These are phyloP conservation scores for Aurelia sp. DNA, from an alignment of 30 jellyfish, hydroid and myxozoan species.

Conservation along the genomic window DNA sequence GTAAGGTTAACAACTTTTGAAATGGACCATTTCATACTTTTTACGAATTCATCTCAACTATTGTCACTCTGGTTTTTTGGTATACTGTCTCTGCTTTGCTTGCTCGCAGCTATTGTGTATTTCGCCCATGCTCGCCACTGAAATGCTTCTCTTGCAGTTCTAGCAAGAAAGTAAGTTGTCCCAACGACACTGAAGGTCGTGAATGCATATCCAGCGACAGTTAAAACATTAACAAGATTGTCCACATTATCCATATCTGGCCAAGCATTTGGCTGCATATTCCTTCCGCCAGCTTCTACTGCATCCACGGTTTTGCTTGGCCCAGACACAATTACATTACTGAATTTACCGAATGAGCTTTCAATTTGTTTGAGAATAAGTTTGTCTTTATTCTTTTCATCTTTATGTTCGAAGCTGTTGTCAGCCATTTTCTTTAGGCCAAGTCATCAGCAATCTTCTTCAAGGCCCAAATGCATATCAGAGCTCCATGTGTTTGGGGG, in stretches of 20 bases:
- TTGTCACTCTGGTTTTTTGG: no score
- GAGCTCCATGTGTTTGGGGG: no score
- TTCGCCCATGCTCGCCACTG: constrained; percentile 68
- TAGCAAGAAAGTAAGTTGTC: constrained; percentile 47
- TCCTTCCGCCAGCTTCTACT: constrained; percentile 63
- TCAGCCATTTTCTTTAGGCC: constrained; percentile 23
- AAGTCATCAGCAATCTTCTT: no score
- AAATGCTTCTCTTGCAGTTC: constrained; percentile 51
- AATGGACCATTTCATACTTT: no score
- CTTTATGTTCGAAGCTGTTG: not conserved
- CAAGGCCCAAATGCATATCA: no score
- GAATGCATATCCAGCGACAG: constrained; percentile 66
- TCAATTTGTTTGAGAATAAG: constrained; percentile 63
- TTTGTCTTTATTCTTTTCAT: constrained; percentile 35
- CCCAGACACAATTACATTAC: constrained; percentile 25
- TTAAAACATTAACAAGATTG: constrained; percentile 57
- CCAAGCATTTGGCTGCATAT: constrained; percentile 59
- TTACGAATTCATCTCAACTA: no score
- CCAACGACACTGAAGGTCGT: constrained; percentile 70
- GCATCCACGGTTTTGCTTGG: constrained; percentile 63
- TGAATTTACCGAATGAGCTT: constrained; percentile 9
- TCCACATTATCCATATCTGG: constrained; percentile 75
- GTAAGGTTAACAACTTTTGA: no score
- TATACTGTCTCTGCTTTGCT: constrained; percentile 15
- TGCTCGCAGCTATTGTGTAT: no score